These are phyloP conservation scores for Lordiphosa collinella DNA, from an alignment of 1,140 invertebrate genomes.

Conservation along the genomic window DNA sequence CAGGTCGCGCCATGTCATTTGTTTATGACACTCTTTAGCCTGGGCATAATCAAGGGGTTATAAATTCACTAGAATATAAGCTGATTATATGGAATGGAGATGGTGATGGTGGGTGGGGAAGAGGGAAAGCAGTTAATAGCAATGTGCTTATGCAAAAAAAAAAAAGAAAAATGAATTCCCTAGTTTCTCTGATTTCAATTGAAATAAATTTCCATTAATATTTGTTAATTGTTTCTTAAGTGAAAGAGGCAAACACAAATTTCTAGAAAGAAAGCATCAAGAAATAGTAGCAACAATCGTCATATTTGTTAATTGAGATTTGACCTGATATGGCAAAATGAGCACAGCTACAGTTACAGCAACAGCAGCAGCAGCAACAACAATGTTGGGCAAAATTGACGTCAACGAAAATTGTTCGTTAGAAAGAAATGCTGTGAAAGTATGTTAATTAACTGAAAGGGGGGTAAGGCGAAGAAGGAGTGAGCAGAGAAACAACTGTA, in stretches of 20 bases:
- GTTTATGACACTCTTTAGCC: conserved; percentile 34
- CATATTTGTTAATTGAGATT: conserved; percentile 77
- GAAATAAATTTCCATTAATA: conserved; percentile 78
- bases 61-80: conserved; percentile 62
- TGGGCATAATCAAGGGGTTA: conserved; percentile 54
- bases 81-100: conserved; percentile 48
- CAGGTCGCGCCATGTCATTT: conserved; percentile 44
- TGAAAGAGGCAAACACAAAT: conserved; percentile 38
- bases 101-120: conserved; percentile 6
- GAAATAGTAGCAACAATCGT: conserved; percentile 66
- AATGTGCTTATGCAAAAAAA: neutral
- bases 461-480: conserved; percentile 1
- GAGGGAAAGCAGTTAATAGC: conserved; percentile 1
- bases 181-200: conserved; percentile 61
- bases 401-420: conserved; percentile 61
- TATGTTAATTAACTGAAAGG: conserved; percentile 68
- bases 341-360: conserved; percentile 45
- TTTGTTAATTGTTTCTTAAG: conserved; percentile 76
- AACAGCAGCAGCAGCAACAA: conserved; percentile 5
- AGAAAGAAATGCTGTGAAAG: conserved; percentile 71
- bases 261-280: conserved; percentile 30
- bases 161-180: conserved; percentile 6
- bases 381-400: conserved; percentile 60
- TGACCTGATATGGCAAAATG: conserved; percentile 73
- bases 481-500: neutral